These are phyloP conservation scores for Tachystola acroxantha DNA, from an alignment of 2,888 invertebrate genomes.

Conservation along the genomic window DNA sequence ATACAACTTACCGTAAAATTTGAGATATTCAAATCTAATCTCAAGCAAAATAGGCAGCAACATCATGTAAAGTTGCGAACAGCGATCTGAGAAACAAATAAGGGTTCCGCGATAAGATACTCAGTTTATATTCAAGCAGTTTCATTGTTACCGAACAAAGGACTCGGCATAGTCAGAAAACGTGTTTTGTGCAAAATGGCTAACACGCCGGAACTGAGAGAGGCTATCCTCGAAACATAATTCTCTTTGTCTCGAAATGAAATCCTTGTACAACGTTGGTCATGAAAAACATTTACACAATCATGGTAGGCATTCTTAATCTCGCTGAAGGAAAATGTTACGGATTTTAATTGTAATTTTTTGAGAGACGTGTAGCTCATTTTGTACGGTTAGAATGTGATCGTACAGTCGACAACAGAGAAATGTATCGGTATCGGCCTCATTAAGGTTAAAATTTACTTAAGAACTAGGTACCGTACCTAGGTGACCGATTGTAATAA, in stretches of 20 bases:
- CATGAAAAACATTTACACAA: slow-evolving; percentile 6
- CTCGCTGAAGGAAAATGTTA: not conserved
- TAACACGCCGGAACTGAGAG: slow-evolving; percentile 31
- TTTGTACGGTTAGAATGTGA: too few species aligned
- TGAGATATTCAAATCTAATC: slow-evolving; percentile 10
- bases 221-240: slow-evolving; percentile 17
- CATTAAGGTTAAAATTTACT: too few species aligned
- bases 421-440: too few species aligned
- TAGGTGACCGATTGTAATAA: too few species aligned
- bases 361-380: too few species aligned
- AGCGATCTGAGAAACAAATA: slow-evolving; percentile 61
- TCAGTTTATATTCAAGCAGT: slow-evolving; percentile 55
- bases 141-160: slow-evolving; percentile 62
- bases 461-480: too few species aligned
- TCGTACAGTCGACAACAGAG: too few species aligned
- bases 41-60: slow-evolving; percentile 19
- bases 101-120: slow-evolving; percentile 57
- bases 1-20: not conserved
- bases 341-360: slow-evolving; percentile 1
- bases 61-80: slow-evolving; percentile 47
- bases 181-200: slow-evolving; percentile 61
- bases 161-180: slow-evolving; percentile 43
- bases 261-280: slow-evolving; percentile 4
- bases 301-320: not conserved
- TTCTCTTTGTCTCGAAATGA: slow-evolving; percentile 14